Percentiles rank a stretch among this genome's conserved stretches.
phyloP scores from a whole-genome alignment of 2,113 vertebrate species.

The Nymphicus hollandicus region DNA sequence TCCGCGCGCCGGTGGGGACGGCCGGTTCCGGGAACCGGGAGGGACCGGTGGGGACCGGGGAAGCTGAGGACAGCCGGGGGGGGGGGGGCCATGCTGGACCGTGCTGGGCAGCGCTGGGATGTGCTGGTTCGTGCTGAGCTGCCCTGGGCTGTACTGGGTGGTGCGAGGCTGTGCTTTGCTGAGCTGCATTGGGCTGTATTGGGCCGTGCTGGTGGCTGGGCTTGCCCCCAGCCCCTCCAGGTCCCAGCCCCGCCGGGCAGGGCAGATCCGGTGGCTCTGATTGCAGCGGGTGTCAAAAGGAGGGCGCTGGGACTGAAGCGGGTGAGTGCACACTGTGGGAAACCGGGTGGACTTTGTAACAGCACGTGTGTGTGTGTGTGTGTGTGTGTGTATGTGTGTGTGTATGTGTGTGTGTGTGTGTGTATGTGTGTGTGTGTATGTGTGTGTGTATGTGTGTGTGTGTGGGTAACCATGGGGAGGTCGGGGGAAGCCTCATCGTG shows the following conservation, averaged over 20 bases:
- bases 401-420: neutral
- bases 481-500: accelerated
- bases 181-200: accelerated
- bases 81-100: neutral
- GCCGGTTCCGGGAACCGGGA: no score
- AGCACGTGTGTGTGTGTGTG: accelerated
- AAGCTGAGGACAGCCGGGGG: no score
- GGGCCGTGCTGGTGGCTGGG: neutral
- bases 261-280: no score
- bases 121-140: neutral
- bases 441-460: neutral
- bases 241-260: accelerated
- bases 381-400: neutral
- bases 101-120: neutral
- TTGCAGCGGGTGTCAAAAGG: accelerated
- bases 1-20: no score
- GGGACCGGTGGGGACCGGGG: accelerated
- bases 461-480: neutral
- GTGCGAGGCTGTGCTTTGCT: neutral
- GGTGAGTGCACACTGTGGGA: accelerated
- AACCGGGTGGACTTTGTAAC: neutral
- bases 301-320: neutral
- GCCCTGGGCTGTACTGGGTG: accelerated
- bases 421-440: neutral
- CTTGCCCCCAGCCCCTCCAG: accelerated